These are phyloP conservation scores for Entomobrya proxima DNA, from an alignment of 2,888 invertebrate genomes.

Conservation along the genomic window DNA sequence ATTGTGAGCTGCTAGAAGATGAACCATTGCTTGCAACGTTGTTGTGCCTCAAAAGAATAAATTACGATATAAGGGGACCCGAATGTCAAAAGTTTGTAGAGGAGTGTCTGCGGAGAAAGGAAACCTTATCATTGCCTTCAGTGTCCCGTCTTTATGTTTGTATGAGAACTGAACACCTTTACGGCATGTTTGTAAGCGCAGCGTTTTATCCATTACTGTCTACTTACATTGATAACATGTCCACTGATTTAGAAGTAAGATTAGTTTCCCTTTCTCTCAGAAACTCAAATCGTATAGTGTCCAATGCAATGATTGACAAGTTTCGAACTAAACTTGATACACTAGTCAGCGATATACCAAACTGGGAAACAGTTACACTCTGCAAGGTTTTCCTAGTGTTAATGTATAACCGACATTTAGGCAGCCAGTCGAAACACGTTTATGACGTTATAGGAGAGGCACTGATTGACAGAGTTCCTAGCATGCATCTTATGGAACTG, in stretches of 20 bases:
- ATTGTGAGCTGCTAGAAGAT: slow-evolving; percentile 66
- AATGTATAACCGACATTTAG: slow-evolving; percentile 25
- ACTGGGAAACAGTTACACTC: slow-evolving; percentile 62
- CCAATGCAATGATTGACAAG: slow-evolving; percentile 29
- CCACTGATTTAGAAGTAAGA: slow-evolving; percentile 63
- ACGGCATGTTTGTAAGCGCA: slow-evolving; percentile 43
- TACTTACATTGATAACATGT: slow-evolving; percentile 59
- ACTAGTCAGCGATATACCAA: slow-evolving; percentile 10
- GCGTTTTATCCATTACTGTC: slow-evolving; percentile 65
- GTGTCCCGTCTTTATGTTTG: slow-evolving; percentile 67
- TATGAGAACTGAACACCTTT: slow-evolving; percentile 59
- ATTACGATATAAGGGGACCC: slow-evolving; percentile 32
- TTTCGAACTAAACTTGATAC: slow-evolving; percentile 47
- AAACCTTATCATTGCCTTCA: slow-evolving; percentile 62
- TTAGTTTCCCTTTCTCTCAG: slow-evolving; percentile 64
- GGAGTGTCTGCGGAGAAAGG: slow-evolving; percentile 65
- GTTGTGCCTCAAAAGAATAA: slow-evolving; percentile 63
- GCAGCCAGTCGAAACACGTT: slow-evolving; percentile 29
- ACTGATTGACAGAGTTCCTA: slow-evolving; percentile 43
- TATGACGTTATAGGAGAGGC: slow-evolving; percentile 56
- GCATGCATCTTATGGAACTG: slow-evolving; percentile 66
- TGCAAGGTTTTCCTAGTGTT: slow-evolving; percentile 65
- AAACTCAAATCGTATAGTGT: slow-evolving; percentile 34
- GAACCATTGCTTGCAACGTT: slow-evolving; percentile 67
- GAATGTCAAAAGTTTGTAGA: slow-evolving; percentile 67